These are phyloP conservation scores for Coenonympha arcania DNA, from an alignment of 2,888 invertebrate genomes.

Conservation along the genomic window DNA sequence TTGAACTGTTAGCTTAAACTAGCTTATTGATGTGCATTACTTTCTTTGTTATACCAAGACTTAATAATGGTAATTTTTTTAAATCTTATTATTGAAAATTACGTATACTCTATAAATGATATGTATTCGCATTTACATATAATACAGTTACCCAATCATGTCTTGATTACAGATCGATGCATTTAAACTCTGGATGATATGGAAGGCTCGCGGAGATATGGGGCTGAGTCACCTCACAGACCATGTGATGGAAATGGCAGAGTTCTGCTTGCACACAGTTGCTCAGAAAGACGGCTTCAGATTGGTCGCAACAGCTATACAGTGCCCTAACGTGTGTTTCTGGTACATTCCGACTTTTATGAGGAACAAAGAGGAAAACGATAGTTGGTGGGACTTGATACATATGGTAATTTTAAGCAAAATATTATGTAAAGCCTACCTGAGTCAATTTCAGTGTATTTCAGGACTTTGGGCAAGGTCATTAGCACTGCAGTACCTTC, in stretches of 20 bases:
- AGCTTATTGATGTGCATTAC: no score
- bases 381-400: constrained; percentile 69
- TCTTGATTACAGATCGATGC: constrained; percentile 78
- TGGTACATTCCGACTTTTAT: constrained; percentile 84
- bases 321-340: constrained; percentile 91
- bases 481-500: no score
- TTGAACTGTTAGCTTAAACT: no score
- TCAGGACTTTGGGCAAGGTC: no score
- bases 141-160: no score
- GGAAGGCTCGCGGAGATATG: constrained; percentile 83
- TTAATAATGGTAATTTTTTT: no score
- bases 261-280: constrained; percentile 73
- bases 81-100: no score
- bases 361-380: constrained; percentile 54
- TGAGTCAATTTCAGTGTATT: not conserved
- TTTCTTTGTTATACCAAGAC: no score
- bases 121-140: no score
- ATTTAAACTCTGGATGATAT: constrained; percentile 94
- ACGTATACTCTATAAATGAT: no score
- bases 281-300: constrained; percentile 73
- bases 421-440: not conserved
- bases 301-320: constrained; percentile 71
- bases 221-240: constrained; percentile 77
- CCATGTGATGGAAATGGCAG: constrained; percentile 76
- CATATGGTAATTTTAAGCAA: constrained; percentile 63